Percentiles rank a stretch among this genome's conserved stretches.
Evolutionary conservation across 2,113 vertebrate genomes (phyloP).

Genomic region (Corapipo altera): DNA sequence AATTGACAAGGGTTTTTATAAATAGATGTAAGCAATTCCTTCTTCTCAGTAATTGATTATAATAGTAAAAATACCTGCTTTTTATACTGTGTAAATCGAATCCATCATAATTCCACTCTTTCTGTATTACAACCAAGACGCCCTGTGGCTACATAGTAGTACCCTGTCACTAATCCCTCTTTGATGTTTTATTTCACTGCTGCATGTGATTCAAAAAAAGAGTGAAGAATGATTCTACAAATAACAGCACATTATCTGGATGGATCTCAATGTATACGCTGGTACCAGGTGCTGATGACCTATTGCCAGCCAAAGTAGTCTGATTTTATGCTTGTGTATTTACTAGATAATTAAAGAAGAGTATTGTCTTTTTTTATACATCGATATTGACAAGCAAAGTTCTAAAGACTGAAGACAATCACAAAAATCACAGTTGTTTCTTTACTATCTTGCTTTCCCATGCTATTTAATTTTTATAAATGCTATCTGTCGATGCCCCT

Average conservation of each 20-base stretch:
- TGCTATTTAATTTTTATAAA: not conserved
- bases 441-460: not conserved
- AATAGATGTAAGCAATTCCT: not conserved
- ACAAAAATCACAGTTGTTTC: not conserved
- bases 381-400: not conserved
- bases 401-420: not conserved
- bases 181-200: not conserved
- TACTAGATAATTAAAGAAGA: not conserved
- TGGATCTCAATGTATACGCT: not conserved
- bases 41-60: not conserved
- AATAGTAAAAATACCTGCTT: not conserved
- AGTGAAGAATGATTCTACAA: not conserved
- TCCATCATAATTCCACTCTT: not conserved
- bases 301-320: not conserved
- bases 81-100: not conserved
- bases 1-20: not conserved
- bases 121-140: not conserved
- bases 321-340: not conserved
- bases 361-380: not conserved
- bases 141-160: not conserved
- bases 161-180: not conserved
- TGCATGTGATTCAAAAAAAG: not conserved
- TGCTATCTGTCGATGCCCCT: not conserved
- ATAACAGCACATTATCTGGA: accelerated
- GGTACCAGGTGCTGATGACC: not conserved